Base-by-base conservation (phyloP, 2,888 invertebrate species). In the Callinectes sapidus region DNA sequence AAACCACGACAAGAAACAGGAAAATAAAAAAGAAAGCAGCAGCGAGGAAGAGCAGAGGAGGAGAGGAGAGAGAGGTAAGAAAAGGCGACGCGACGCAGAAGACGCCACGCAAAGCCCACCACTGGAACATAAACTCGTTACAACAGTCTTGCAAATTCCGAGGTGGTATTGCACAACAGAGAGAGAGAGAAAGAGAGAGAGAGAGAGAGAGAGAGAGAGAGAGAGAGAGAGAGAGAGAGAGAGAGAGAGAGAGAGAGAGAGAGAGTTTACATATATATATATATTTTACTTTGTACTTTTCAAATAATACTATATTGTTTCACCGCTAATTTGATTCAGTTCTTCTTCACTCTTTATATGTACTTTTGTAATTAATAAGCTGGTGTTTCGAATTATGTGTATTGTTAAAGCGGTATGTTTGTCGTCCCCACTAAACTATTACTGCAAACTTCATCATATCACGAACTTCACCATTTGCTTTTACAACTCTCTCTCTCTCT, bases 161-260 rank as follows among this genome's bases (percentile, higher is more conserved):
- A 13, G 8, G 28, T 28, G 28, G 71, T 28, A 23, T 71, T 71
- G n/a, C 71, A n/a, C 23, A 2, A n/a, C n/a, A 71, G 66, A 71
- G 66, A 71, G 66, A 71, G 66, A 71, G 66, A 71, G 66, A 71
- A n/a, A 71, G 71, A 71, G 71, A 71, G 71, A 71, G 71, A 71
- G 71, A 71, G 71, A 71, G 71, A 71, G 71, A 71, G 71, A 71
- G 71, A 71, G 71, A 71, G 71, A 71, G 71, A 71, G 71, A 71
- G 71, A 71, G 71, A 71, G 71, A 71, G 71, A 71, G 71, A 71
- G 71, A 71, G 71, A 71, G 71, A 71, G 71, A 71, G 71, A 71
- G 71, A 71, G 71, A 71, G 71, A 71, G 71, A 71, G 71, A 71
- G 71, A 71, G 28, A 28, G 0, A 71, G 48, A 48, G 48, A 6